Evolutionary conservation across 2,888 invertebrate species (phyloP), one percentile per base, ranked within the genome.

Genomic region (Sericinus montela): DNA sequence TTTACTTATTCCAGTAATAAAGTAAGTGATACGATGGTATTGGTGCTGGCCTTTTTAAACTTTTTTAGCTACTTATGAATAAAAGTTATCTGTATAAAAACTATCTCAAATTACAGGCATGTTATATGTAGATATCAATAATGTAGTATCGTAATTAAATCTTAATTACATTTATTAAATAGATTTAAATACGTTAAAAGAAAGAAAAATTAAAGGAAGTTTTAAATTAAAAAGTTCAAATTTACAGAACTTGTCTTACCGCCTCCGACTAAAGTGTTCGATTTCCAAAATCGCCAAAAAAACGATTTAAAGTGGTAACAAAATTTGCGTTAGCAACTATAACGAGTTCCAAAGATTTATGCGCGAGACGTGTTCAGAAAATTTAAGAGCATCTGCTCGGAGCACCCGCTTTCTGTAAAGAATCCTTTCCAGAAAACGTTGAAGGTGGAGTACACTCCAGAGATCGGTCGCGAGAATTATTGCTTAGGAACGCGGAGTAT

Each of bases 271-370:
- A 35, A 39, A 46, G 34, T 13, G 4, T 28, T 44, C 10, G 13
- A 29, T 32, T 35, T 39, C 4, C 28, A 30, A 38, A 34, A 19
- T 16, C 8, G 23, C 8, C n/a, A 29, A 53, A 52, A 49, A 43
- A 50, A 16, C 19, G 19, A 35, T 39, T 39, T 16, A 37, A 43
- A 44, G 42, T 32, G 11, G 32, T 37, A 57, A 56, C 51, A 48
- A 51, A 57, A 58, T 52, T 58, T 55, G 51, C 53, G 52, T 58
- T 44, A 46, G 30, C 40, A 10, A 52, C 34, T 47, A 49, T 54
- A 58, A 56, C 55, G 54, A 58, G 60, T 51, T 50, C 25, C 9
- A 35, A 15, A 55, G 58, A 60, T 60, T 58, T 58, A 60, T 54
- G 54, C 28, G 34, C 14, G 15, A 35, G 51, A 54, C 58, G 58